These are phyloP conservation scores for Limnephilus auricula DNA, from an alignment of 2,888 invertebrate species.

Conservation along the genomic window DNA sequence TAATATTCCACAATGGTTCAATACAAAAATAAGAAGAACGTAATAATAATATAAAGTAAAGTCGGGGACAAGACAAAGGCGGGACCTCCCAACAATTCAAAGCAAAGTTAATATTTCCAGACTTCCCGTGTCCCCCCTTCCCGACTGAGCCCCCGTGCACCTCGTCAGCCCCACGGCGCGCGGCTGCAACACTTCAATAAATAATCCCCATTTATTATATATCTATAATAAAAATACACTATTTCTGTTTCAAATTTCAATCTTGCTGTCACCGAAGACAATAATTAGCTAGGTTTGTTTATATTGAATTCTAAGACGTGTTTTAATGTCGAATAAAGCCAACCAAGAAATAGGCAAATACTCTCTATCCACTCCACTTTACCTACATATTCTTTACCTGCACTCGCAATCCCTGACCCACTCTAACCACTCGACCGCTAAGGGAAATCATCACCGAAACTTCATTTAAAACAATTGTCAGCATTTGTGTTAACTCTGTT, in stretches of 20 bases:
- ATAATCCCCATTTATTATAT: constrained; percentile 24
- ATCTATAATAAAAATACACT: constrained; percentile 48
- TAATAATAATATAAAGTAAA: constrained; percentile 54
- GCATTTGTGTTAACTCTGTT: constrained; percentile 32
- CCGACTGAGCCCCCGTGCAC: constrained; percentile 2
- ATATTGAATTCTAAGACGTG: constrained; percentile 16
- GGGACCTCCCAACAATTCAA: constrained; percentile 22
- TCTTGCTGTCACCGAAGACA: neutral
- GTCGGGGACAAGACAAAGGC: constrained; percentile 35
- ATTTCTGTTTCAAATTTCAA: constrained; percentile 37
- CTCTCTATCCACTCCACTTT: neutral
- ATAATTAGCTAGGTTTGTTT: constrained; percentile 19
- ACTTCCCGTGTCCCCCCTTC: neutral
- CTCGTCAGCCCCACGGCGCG: neutral
- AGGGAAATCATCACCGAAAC: neutral
- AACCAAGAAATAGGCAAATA: constrained; percentile 20
- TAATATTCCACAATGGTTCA: constrained; percentile 55
- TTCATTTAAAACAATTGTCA: neutral
- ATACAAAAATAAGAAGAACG: constrained; percentile 61
- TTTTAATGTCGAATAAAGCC: constrained; percentile 8
- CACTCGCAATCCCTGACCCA: neutral
- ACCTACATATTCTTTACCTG: neutral
- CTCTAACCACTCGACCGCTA: neutral
- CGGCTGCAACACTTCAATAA: constrained; percentile 13
- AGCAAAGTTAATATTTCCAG: constrained; percentile 13